These are phyloP conservation scores for Ditylenchus weischeri DNA, from an alignment of 2,888 invertebrate genomes.

Conservation along the genomic window DNA sequence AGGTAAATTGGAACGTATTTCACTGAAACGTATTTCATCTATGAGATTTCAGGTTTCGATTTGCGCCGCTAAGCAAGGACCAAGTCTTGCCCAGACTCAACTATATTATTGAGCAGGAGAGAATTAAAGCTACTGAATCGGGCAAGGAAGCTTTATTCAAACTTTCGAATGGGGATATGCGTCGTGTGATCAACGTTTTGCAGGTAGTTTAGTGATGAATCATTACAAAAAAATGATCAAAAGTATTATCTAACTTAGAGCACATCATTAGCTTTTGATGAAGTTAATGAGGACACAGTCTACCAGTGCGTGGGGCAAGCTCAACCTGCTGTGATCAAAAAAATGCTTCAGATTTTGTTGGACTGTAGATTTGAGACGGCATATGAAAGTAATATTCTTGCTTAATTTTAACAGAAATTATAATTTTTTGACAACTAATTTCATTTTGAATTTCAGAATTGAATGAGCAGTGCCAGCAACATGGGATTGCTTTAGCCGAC, in stretches of 20 bases:
- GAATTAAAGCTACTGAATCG: conserved; percentile 68
- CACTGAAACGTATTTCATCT: too few relatives aligned
- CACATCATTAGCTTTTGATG: conserved; percentile 81
- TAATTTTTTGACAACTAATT: conserved; percentile 11
- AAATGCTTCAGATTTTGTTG: conserved; percentile 78
- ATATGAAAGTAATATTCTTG: conserved; percentile 37
- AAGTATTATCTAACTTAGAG: conserved; percentile 64
- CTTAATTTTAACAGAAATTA: conserved; percentile 7
- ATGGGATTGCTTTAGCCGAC: conserved; percentile 88
- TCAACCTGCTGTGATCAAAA: conserved; percentile 79
- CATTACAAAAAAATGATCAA: background rate
- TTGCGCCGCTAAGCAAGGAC: conserved; percentile 64
- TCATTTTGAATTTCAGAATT: conserved; percentile 65
- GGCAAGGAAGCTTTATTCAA: conserved; percentile 83
- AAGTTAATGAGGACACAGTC: conserved; percentile 82
- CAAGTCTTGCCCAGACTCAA: conserved; percentile 86
- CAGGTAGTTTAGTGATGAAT: conserved; percentile 64
- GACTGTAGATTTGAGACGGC: conserved; percentile 57
- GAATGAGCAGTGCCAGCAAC: conserved; percentile 72
- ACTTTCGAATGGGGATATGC: conserved; percentile 93
- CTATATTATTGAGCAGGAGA: conserved; percentile 66
- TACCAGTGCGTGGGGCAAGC: conserved; percentile 97
- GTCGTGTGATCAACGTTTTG: conserved; percentile 89
- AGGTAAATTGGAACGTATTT: conserved; percentile 18
- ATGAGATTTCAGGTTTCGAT: conserved; percentile 44